A percentile compares a stretch with the other conserved stretches of the same genome.
Conservation (phyloP, 2,113 vertebrate species). For the Cyprichromis sp. region DNA sequence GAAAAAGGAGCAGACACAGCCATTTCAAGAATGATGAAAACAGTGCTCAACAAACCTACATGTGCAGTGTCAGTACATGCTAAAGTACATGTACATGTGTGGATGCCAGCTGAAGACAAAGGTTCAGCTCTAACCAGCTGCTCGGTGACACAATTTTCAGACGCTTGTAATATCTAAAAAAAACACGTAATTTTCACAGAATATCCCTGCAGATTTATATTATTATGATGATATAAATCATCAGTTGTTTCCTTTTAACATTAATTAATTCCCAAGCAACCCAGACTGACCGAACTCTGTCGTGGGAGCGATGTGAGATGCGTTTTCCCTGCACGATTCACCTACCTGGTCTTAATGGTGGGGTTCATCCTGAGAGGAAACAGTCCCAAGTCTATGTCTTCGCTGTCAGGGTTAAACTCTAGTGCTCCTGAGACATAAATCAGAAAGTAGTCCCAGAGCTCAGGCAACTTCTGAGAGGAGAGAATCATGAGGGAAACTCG, state of each 20-base stretch:
- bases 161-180: not conserved
- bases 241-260: not conserved
- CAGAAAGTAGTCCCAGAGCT: slow-evolving; percentile 67
- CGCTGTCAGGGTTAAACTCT: slow-evolving; percentile 59
- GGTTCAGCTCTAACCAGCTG: not conserved
- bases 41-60: not conserved
- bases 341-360: slow-evolving; percentile 50
- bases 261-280: not conserved
- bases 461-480: slow-evolving; percentile 56
- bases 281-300: not conserved
- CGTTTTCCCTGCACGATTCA: not conserved
- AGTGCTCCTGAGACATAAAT: slow-evolving; percentile 60
- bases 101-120: not conserved
- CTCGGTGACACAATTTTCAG: not conserved
- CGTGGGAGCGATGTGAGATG: not conserved
- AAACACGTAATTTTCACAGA: not conserved
- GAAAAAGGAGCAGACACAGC: not conserved
- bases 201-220: rapidly evolving
- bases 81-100: not conserved
- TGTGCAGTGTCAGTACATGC: not conserved
- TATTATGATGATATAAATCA: not conserved
- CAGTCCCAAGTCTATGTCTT: slow-evolving; percentile 51
- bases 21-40: not conserved
- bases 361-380: slow-evolving; percentile 65
- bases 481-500: slow-evolving; percentile 40